A percentile compares a stretch with the other conserved stretches of the same genome.
Conservation (phyloP, 2,797 vertebrate species). For the Scyliorhinus canicula region DNA sequence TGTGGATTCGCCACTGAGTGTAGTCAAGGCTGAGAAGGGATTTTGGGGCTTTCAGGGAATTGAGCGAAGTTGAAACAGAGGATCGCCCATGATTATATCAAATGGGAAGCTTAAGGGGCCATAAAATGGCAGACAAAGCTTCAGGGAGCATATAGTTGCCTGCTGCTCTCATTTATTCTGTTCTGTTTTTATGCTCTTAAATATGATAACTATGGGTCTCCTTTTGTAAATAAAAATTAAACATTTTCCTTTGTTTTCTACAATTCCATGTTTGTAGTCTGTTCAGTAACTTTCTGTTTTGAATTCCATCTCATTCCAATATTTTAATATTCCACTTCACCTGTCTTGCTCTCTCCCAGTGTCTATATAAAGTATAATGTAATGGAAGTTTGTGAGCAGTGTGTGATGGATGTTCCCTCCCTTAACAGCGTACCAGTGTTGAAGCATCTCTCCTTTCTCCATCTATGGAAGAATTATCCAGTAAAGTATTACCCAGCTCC, state of each 20-base stretch:
- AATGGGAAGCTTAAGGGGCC: too few relatives aligned
- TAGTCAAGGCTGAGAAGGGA: not conserved
- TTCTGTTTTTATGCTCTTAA: not conserved
- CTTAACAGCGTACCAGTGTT: conserved; percentile 60
- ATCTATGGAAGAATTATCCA: conserved; percentile 60
- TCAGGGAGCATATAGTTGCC: not conserved
- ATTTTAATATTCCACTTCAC: not conserved
- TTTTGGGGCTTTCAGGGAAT: not conserved
- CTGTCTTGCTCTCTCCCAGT: not conserved
- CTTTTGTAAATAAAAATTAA: not conserved
- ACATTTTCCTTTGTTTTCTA: not conserved
- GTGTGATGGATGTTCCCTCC: not conserved
- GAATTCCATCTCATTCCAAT: not conserved
- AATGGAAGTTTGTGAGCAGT: not conserved
- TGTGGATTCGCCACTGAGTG: not conserved
- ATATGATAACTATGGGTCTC: not conserved
- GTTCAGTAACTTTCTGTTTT: not conserved
- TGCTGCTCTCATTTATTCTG: not conserved
- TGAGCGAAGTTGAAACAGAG: not conserved
- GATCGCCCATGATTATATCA: not conserved
- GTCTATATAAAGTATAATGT: not conserved
- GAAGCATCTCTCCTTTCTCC: conserved; percentile 67
- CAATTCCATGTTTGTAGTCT: not conserved
- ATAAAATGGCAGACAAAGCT: not conserved
- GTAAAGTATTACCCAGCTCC: conserved; percentile 58